Conservation (phyloP, 2,888 invertebrate species). For the Euplagia quadripunctaria region DNA sequence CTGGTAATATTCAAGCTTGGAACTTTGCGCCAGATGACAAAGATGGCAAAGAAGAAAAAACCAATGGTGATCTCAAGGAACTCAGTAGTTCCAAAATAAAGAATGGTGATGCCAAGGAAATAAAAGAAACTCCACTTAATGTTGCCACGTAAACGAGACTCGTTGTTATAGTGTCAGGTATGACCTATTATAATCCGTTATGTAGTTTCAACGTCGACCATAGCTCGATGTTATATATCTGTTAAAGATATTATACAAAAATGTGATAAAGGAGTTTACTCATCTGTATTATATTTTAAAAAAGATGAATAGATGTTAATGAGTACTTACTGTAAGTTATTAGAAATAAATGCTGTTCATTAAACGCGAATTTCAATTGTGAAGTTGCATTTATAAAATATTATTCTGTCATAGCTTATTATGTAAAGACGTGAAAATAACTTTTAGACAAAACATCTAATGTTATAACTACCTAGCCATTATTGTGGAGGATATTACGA, state of each 20-base stretch:
- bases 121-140: conserved; percentile 74
- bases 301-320: conserved; percentile 14
- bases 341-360: conserved; percentile 12
- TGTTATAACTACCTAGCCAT: neutral
- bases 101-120: conserved; percentile 65
- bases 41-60: conserved; percentile 57
- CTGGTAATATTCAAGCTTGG: conserved; percentile 91
- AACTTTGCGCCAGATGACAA: conserved; percentile 80
- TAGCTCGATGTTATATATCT: conserved; percentile 29
- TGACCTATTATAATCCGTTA: conserved; percentile 28
- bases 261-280: conserved; percentile 39
- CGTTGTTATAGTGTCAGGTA: conserved; percentile 24
- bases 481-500: conserved; percentile 3
- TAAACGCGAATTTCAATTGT: neutral
- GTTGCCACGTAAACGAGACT: conserved; percentile 56
- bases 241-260: conserved; percentile 28
- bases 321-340: conserved; percentile 11
- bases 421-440: neutral
- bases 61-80: conserved; percentile 64
- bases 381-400: neutral
- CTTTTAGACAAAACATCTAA: neutral
- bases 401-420: neutral
- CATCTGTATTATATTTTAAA: conserved; percentile 14
- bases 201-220: conserved; percentile 30
- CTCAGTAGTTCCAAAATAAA: conserved; percentile 58